These are phyloP conservation scores for Molorchus minor DNA, from an alignment of 2,888 invertebrate genomes.

Conservation along the genomic window DNA sequence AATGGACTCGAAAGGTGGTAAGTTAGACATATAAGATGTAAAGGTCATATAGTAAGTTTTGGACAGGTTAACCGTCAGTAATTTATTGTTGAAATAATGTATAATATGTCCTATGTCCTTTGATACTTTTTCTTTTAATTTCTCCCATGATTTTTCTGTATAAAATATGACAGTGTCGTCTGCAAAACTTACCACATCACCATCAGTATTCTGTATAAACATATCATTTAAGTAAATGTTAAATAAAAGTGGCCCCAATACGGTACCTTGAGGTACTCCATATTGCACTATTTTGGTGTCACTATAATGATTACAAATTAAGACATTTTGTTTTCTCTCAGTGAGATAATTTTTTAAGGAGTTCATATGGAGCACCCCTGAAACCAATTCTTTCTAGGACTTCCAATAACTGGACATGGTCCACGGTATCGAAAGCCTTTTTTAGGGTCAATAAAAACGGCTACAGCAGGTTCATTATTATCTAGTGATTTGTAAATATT, in stretches of 20 bases:
- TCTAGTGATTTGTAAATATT: not conserved
- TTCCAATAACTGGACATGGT: not conserved
- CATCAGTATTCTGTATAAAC: not conserved
- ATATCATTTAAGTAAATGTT: not conserved
- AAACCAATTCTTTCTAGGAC: no score
- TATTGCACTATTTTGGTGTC: no score
- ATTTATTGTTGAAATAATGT: not conserved
- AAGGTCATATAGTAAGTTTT: not conserved
- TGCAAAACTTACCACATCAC: not conserved
- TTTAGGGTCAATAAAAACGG: not conserved
- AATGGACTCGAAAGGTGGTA: not conserved
- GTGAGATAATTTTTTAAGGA: no score
- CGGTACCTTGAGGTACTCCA: no score
- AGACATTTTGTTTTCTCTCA: no score
- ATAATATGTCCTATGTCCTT: not conserved
- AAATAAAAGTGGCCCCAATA: no score
- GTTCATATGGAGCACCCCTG: no score
- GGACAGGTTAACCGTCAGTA: not conserved
- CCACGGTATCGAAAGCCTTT: not conserved
- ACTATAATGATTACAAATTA: no score
- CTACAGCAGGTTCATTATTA: not conserved
- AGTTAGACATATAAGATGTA: not conserved
- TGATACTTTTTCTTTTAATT: not conserved
- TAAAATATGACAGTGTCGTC: constrained; percentile 6
- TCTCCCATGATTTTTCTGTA: not conserved